Base-by-base conservation (phyloP, 2,113 vertebrate species). In the Podarcis cretensis region DNA sequence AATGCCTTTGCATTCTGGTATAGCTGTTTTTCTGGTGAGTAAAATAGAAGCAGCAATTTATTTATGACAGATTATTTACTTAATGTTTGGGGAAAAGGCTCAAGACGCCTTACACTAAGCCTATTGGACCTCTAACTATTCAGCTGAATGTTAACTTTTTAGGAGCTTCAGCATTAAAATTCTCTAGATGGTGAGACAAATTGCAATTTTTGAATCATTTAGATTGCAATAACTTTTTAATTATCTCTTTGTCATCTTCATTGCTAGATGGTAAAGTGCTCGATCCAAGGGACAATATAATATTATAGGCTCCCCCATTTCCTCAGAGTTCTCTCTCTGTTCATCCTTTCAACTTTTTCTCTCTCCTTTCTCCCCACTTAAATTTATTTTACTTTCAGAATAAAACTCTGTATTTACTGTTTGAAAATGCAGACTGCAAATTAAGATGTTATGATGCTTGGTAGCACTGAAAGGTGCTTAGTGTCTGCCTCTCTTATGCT, bases 1-100 rank as follows among this genome's bases (percentile, higher is more conserved):
- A 32, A 69, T 93, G 6, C 10, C 30, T 88, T 89, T 89, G 81
- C 27, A 18, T 88, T 80, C 57, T 79, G 25, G 37, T 25, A 32
- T 66, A 13, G 12, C 0, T 90, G 48, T 9, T 35, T 88, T 91
- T 80, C 66, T 80, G 84, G 27, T 86, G 43, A 68, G 4, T 54
- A 30, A 71, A 30, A 12, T 81, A 5, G 71, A 89, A 82, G 43
- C 73, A 84, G 65, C 74, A 93, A 84, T 35, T 87, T 6, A 0
- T 0, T 12, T 37, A 81, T 30, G 43, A 73, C 30, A 43, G 9
- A n/a, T 69, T 69, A 69, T 18, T 73, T 71, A 48, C 48, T 48
- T 48, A 48, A 48, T 48, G 48, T 48, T 48, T 48, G 48, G 48
- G 76, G 12, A 13, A 21, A 43, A 78, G 40, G 40, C 40, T 78